A percentile compares a stretch with the other conserved stretches of the same genome.
These are phyloP conservation scores for Bathynomus jamesi DNA, from an alignment of 1,140 invertebrate genomes.

Conservation along the genomic window DNA sequence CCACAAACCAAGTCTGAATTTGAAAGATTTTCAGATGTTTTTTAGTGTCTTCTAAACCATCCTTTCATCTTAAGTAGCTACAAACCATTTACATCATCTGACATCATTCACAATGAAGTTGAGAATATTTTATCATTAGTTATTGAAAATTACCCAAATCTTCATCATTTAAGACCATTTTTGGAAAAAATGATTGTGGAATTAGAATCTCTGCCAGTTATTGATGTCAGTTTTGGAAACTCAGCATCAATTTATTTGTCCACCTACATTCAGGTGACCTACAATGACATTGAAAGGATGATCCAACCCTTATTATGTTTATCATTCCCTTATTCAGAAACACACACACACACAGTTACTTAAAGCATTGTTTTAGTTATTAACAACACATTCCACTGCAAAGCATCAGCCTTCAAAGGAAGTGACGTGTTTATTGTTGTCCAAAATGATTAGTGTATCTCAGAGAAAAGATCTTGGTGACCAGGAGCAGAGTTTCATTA, in stretches of 20 bases:
- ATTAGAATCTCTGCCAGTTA: no score
- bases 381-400: no score
- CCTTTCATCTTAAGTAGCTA: not conserved
- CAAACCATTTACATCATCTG: not conserved
- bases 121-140: not conserved
- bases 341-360: not conserved
- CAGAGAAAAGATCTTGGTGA: no score
- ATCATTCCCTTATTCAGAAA: not conserved
- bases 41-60: not conserved
- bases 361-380: no score
- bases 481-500: no score
- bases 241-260: no score
- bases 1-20: not conserved
- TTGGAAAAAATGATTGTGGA: not conserved
- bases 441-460: no score
- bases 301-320: no score
- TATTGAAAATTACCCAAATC: not conserved
- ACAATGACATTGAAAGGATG: not conserved
- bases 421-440: no score
- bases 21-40: not conserved
- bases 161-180: not conserved
- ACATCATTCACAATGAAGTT: not conserved
- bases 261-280: no score
- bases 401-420: no score
- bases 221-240: no score